Base-by-base conservation (phyloP, 2,888 invertebrate genomes). In the Penaeus monodon region DNA sequence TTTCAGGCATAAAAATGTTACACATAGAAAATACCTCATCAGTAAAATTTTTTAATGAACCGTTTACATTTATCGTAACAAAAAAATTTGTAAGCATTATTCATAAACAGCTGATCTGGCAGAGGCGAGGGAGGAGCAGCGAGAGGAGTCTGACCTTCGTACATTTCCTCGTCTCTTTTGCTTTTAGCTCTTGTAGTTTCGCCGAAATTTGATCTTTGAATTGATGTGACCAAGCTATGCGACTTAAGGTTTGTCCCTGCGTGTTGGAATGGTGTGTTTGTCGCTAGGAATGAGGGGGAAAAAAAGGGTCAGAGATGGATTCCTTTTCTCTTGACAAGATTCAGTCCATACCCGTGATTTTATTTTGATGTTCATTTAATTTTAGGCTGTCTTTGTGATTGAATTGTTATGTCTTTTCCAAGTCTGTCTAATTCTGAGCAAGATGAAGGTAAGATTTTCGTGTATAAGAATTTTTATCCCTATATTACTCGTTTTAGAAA, bases 81-180 rank as follows among this genome's bases (percentile, higher is more conserved):
- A n/a, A n/a, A 38, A 64, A 27, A 27, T 57, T 73, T 57, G 73
- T 29, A 82, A 57, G 82, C 22, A 73, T 73, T 74, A 82, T 70
- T 82, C 82, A 82, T 82, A 70, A 82, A 82, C 82, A 82, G 82
- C 82, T 82, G 82, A 82, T 82, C 63, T 70, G 70, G 73, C n/a
- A 64, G 27, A n/a, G 63, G 63, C 14, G 57, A 57, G 74, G 33
- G 38, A 57, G 63, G 63, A 57, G 27, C 44, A 17, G 20, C 22
- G 22, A 64, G 44, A 24, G 14, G 17, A 17, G 66, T 24, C 29
- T 10, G 77, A 27, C 57, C 27, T 57, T 77, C 44, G 17, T 57
- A 57, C 10, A 44, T 77, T 24, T 24, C 57, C n/a, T 44, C 44
- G 57, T 57, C 44, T 57, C 57, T n/a, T 29, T 7, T 44, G 24